Percentiles rank a stretch among this genome's conserved stretches.
Conservation (phyloP, 2,888 invertebrate species). For the Julus scandinavius region DNA sequence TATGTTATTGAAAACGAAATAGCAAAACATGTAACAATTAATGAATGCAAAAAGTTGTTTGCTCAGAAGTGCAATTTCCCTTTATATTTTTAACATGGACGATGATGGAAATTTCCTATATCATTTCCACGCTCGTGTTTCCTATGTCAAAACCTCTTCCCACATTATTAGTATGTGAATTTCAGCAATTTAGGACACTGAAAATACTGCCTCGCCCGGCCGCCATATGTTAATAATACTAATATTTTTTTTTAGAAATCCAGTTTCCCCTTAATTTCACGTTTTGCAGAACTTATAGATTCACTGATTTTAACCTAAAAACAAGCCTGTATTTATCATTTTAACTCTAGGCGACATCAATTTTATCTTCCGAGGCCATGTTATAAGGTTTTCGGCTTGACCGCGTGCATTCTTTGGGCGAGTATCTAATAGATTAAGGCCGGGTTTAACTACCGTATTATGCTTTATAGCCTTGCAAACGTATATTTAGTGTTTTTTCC, state of each 20-base stretch:
- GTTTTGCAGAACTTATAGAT: background rate
- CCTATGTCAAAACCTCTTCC: no score
- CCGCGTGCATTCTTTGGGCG: background rate
- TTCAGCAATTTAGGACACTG: background rate
- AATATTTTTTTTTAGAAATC: background rate
- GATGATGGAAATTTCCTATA: no score
- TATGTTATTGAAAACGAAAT: background rate
- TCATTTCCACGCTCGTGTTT: no score
- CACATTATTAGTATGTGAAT: background rate
- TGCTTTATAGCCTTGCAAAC: background rate
- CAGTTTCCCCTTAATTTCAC: background rate
- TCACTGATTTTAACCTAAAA: background rate
- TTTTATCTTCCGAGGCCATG: background rate
- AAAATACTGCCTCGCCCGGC: background rate
- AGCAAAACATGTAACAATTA: no score
- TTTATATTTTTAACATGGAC: no score
- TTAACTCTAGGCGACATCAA: slow-evolving; percentile 9
- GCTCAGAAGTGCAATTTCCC: no score
- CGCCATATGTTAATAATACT: background rate
- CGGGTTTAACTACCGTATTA: slow-evolving; percentile 23
- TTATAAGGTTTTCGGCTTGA: background rate
- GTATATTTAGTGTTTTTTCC: slow-evolving; percentile 18
- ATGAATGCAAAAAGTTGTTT: no score
- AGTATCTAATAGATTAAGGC: slow-evolving; percentile 20
- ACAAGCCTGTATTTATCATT: slow-evolving; percentile 5